Conservation (phyloP, 2,797 vertebrate species). For the Cygnus olor region DNA sequence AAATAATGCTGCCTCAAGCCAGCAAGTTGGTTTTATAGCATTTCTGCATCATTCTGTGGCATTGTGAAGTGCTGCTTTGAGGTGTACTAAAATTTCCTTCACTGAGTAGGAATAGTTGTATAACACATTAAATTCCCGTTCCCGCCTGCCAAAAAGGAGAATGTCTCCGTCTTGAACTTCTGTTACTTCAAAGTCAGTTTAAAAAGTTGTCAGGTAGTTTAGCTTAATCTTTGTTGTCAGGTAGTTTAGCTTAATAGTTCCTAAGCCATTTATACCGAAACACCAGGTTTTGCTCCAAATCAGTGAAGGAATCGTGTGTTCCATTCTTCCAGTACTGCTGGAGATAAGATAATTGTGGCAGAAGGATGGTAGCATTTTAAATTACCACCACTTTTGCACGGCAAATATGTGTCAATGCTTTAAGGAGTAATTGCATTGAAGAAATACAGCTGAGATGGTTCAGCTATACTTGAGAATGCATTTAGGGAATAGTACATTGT, state of each 20-base stretch:
- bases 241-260: background rate
- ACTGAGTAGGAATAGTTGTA: background rate
- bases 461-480: background rate
- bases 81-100: background rate
- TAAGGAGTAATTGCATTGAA: constrained; percentile 27
- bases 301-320: background rate
- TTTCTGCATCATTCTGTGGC: fast-evolving
- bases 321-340: background rate
- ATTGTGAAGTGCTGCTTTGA: background rate
- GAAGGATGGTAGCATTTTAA: constrained; percentile 20
- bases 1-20: background rate
- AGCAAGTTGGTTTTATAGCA: fast-evolving
- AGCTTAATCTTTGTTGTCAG: background rate
- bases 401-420: constrained; percentile 14
- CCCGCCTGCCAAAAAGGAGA: background rate
- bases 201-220: background rate
- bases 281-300: background rate
- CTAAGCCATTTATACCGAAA: background rate
- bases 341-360: background rate
- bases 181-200: background rate
- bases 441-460: constrained; percentile 16
- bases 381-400: background rate
- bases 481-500: background rate
- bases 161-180: background rate
- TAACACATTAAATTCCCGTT: fast-evolving